Base-by-base conservation (phyloP, 64 coral and sea anemone genomes). In the Catalaphyllia jardinei region DNA sequence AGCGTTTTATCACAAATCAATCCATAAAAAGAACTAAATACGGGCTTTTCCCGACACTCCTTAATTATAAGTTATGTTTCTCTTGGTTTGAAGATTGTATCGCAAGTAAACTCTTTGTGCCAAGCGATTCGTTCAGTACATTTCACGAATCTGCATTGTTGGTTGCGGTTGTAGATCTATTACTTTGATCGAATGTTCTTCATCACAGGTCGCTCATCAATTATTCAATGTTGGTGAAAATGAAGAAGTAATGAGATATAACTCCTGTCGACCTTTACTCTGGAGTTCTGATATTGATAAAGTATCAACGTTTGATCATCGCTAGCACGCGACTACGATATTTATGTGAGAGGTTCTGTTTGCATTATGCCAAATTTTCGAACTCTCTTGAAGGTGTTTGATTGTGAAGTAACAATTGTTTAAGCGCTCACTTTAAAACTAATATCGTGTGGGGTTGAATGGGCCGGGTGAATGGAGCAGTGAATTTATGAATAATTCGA, bases 161-260 rank as follows among this genome's bases (percentile, higher is more conserved):
- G 28, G 39, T 78, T 78, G 76, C 51, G 76, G 76, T 79, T 54
- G 74, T 24, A 46, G 19, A 76, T 76, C 38, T 51, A 6, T 76
- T 39, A n/a, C 22, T 33, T 31, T 65, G 52, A 80, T 60, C 52
- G 57, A 80, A 62, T 28, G 78, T 62, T 71, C 60, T 49, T 35
- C 33, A 2, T 22, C 30, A 39, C 22, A 14, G 35, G 38, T 50
- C 4, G 46, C 62, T 71, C 39, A 85, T 85, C 81, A 71, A 85
- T 85, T 50, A 85, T 85, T 85, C 24, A 85, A 30, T n/a, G 3
- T 83, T 17, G 50, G 13, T 10, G 38, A 65, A 64, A 71, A 49
- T 12, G 11, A 71, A 71, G 63, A 63, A 67, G 5, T 46, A 71
- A 85, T 80, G 4, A 50, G 28, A 69, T 33, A 51, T 71, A 85